Percentiles rank a stretch among this genome's conserved stretches.
These are phyloP conservation scores for Heterohyrax brucei DNA, from an alignment of 2,797 vertebrate genomes.

Conservation along the genomic window DNA sequence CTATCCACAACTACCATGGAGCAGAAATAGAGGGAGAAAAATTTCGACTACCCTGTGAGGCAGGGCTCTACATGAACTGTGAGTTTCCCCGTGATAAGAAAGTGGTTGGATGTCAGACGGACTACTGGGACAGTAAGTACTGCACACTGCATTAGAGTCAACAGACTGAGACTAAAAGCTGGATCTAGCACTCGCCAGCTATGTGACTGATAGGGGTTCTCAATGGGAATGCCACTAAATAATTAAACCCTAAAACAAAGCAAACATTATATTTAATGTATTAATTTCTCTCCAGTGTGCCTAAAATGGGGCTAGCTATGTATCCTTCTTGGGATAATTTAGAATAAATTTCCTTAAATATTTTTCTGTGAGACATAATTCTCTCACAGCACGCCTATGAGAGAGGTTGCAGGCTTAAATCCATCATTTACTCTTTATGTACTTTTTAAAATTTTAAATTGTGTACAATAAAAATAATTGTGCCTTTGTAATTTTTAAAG, in stretches of 20 bases:
- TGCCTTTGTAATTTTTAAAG: constrained; percentile 59
- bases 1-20: too few species aligned
- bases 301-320: background rate
- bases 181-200: background rate
- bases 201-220: background rate
- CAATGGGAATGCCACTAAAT: background rate
- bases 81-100: background rate
- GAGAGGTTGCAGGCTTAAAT: background rate
- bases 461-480: constrained; percentile 2
- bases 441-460: constrained; percentile 16
- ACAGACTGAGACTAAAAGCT: background rate
- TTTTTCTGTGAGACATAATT: constrained; percentile 24
- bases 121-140: constrained; percentile 17
- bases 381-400: background rate
- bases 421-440: background rate
- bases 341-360: background rate
- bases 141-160: background rate
- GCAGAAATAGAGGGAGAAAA: background rate
- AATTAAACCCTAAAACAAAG: background rate
- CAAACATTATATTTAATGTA: background rate
- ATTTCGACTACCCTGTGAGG: background rate
- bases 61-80: background rate
- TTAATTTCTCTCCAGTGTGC: background rate
- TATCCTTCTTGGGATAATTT: background rate
- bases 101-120: background rate